Evolutionary conservation across 2,113 vertebrate species (phyloP), one percentile per base, ranked within the genome.

Genomic region (Paracanthobrama guichenoti): DNA sequence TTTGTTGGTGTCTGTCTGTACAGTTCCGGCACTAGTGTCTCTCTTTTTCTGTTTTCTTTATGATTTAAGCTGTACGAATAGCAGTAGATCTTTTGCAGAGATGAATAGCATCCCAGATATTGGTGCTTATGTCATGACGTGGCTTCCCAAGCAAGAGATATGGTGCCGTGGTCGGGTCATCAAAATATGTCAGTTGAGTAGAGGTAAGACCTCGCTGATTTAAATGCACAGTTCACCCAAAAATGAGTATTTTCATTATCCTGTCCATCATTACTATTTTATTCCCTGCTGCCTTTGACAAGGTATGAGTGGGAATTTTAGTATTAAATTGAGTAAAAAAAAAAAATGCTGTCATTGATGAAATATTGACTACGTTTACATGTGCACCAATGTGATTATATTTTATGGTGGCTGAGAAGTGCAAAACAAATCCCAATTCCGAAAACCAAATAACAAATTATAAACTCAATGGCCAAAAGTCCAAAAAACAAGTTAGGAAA

Each of bases 141-240:
- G 92, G 92, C 89, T 93, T 77, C 73, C 90, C 3, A 66, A 91
- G 64, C 89, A 90, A 16, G 75, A 92, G 85, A 88, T 90, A 73
- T 94, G 94, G 94, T 92, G 90, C 87, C 91, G 94, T 35, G 87
- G 87, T 85, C 91, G 90, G 88, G 94, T 95, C 86, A 85, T 87
- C 3, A 94, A 91, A 87, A 94, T 95, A 75, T 93, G 91, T 85
- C 93, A 92, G 4, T 85, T 93, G 7, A 90, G 87, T 80, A 83
- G 22, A 90, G 92, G 94, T 94, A 74, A 84, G 91, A 85, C 59
- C 1, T 6, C 39, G 66, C 8, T 0, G 2, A 1, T 39, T 67
- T 67, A 39, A 66, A 66, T 18, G 2, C 2, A 13, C 60, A 7
- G 26, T 64, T 64, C 14, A 28, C 60, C 26, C 13, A 1, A 7